Evolutionary conservation across 2,113 vertebrate species (phyloP), one percentile per base, ranked within the genome.

Genomic region (Psilopogon haemacephalus): DNA sequence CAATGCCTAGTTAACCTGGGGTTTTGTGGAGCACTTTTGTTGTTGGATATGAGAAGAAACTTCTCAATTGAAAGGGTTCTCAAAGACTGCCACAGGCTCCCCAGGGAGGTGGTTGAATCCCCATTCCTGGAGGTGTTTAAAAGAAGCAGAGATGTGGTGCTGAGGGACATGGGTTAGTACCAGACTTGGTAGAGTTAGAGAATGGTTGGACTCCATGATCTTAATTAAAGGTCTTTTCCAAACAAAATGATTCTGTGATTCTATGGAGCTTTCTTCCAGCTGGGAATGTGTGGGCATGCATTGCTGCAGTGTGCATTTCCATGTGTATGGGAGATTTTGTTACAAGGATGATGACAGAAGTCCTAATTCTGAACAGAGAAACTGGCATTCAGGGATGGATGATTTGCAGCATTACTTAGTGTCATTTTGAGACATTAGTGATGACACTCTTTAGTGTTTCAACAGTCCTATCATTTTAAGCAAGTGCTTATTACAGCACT

Each of bases 401-500:
- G 55, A 90, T 78, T 68, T 69, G 55, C 85, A 83, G 46, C 20
- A 48, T 62, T 63, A 83, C 68, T 89, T 92, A 56, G 63, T 86
- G 84, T 58, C 26, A 6, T 81, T 97, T 48, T 90, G 84, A 94
- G 60, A 74, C 64, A 70, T 54, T 44, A 87, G 38, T 56, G n/a
- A 89, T 60, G 42, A 87, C 69, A 86, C 46, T 92, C 77, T 74
- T 80, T 58, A 80, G 46, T 74, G 62, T 71, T 94, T 70, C 59
- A 91, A 77, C 65, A 90, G 44, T 84, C n/a, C 84, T 78, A 58
- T 64, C 79, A 76, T 84, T 88, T 79, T 48, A 92, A 68, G 62
- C 83, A 88, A 90, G 88, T 33, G 68, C 93, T 97, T 97, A 94
- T 87, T 95, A 90, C 77, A 94, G 94, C 89, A 92, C 54, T 97